These are phyloP conservation scores for Tiliqua scincoides DNA, from an alignment of 2,113 vertebrate species.

Conservation along the genomic window DNA sequence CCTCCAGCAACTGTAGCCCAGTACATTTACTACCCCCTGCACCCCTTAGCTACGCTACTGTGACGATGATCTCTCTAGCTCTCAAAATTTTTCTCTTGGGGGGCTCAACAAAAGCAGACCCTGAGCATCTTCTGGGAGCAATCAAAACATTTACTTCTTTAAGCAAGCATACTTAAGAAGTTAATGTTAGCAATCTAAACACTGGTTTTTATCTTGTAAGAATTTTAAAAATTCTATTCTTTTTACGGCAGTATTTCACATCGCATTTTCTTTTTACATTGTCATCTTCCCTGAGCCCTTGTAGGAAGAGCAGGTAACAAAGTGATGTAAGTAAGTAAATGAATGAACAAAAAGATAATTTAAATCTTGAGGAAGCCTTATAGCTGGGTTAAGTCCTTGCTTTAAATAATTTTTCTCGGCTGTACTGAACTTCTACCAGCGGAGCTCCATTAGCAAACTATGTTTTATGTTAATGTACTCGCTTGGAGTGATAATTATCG, in stretches of 20 bases:
- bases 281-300: not conserved
- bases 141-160: not conserved
- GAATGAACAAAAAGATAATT: not conserved
- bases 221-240: not conserved
- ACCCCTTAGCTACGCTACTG: too few species aligned
- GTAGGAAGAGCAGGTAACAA: not conserved
- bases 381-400: slow-evolving; percentile 40
- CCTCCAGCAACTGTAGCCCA: too few species aligned
- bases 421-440: slow-evolving; percentile 45
- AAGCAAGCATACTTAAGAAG: not conserved
- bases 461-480: slow-evolving; percentile 67
- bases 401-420: slow-evolving; percentile 49
- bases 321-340: not conserved
- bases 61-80: not conserved
- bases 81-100: not conserved
- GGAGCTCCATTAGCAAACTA: slow-evolving; percentile 62
- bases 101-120: not conserved
- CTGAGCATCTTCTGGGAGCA: not conserved
- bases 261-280: not conserved
- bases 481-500: slow-evolving; percentile 66
- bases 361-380: not conserved
- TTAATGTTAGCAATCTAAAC: not conserved
- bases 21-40: too few species aligned
- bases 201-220: not conserved
- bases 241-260: not conserved